Evolutionary conservation across 2,113 vertebrate genomes (phyloP), one percentile per base, ranked within the genome.

Genomic region (Engystomops pustulosus): DNA sequence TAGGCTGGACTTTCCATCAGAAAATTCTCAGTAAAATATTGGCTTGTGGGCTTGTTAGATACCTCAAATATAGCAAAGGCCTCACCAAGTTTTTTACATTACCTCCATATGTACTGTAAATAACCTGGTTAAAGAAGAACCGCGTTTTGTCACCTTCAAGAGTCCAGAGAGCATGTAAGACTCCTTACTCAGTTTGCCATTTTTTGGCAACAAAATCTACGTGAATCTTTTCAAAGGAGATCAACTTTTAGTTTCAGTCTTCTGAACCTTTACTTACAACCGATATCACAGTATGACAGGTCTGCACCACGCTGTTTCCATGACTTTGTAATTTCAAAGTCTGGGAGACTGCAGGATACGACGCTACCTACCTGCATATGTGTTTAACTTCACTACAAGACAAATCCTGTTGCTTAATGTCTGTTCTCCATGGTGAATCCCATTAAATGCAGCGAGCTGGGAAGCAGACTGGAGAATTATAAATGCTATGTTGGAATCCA

Each of bases 401-500:
- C 58, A 47, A 76, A 76, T 83, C 58, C 71, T 36, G 58, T 49
- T 67, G 70, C 58, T 75, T 75, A 80, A 86, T 67, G 49, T 11
- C 25, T 80, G 69, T 36, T 44, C 20, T 12, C 18, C 27, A 76
- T 60, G 86, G 85, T 11, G 23, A 5, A 51, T 41, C 75, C 69
- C 0, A 0, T 70, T 65, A 58, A 69, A 72, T 38, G 81, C 15
- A n/a, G 60, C 85, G 81, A 80, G 70, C 69, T 53, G 71, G 88
- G 60, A 88, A 87, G 83, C 0, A 12, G 85, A 87, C 47, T 58
- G 15, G 44, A 83, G 87, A 88, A 88, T 88, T 87, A 85, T 18
- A 77, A 81, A 80, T 85, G 85, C 84, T 30, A 0, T 77, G 74
- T 49, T 80, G 89, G 83, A 68, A 81, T 85, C 82, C 87, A 76